A percentile compares a stretch with the other conserved stretches of the same genome.
Conservation (phyloP, 2,113 vertebrate genomes). For the Turdus rufiventris region DNA sequence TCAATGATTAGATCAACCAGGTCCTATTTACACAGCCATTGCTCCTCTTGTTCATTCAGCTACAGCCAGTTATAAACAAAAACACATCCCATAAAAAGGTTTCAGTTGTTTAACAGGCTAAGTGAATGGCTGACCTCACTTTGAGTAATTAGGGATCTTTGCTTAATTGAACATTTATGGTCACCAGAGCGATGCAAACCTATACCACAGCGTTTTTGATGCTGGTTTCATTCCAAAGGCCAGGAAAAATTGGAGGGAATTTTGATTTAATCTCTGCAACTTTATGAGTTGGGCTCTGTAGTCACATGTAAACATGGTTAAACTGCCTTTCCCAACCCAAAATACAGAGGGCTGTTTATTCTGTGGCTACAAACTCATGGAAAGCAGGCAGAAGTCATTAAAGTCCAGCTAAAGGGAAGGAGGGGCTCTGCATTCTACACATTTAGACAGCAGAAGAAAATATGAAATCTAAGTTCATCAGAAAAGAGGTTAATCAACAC, state of each 20-base stretch:
- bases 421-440: neutral
- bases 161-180: neutral
- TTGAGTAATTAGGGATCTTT: conserved; percentile 6
- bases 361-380: neutral
- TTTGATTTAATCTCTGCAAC: neutral
- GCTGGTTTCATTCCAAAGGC: neutral
- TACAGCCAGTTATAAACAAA: neutral
- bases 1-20: neutral
- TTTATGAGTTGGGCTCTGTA: neutral
- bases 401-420: neutral
- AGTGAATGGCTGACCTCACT: neutral
- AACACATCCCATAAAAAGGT: neutral
- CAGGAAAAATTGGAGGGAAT: neutral
- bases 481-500: neutral
- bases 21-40: neutral
- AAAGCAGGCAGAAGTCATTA: neutral
- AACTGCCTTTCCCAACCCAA: neutral
- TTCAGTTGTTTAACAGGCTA: conserved; percentile 27
- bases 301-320: neutral
- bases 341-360: neutral
- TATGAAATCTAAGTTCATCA: neutral
- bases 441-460: neutral
- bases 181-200: neutral
- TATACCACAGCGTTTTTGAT: neutral
- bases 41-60: neutral